Conservation (phyloP, 2,797 vertebrate genomes). For the Prunella strophiata region DNA sequence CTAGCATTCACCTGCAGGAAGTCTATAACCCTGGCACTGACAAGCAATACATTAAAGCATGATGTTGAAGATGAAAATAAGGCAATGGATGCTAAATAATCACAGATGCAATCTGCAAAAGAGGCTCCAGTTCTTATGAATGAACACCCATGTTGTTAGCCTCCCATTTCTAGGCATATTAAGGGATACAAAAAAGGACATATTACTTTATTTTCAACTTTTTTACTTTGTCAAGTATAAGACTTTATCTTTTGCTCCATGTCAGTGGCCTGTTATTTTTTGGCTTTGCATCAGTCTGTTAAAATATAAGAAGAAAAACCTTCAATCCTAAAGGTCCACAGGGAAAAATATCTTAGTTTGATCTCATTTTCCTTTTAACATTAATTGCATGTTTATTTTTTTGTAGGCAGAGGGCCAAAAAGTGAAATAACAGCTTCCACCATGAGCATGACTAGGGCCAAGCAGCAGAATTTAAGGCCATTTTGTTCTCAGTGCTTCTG, state of each 20-base stretch:
- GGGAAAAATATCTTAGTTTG: background rate
- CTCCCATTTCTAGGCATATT: background rate
- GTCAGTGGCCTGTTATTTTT: background rate
- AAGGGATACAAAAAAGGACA: background rate
- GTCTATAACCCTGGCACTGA: background rate
- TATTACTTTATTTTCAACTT: background rate
- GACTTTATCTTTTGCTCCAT: background rate
- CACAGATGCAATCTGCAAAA: background rate
- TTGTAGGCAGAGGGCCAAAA: background rate
- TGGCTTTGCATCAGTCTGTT: background rate
- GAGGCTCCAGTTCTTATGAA: background rate
- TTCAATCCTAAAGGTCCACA: background rate
- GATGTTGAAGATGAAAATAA: background rate
- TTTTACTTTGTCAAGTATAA: background rate
- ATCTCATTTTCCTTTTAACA: constrained; percentile 4
- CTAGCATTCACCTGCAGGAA: background rate
- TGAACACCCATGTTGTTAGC: background rate
- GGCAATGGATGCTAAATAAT: background rate
- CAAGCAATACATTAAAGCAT: background rate
- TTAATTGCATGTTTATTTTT: constrained; percentile 13
- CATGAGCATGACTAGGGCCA: background rate
- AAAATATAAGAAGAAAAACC: background rate
- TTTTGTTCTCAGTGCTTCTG: constrained; percentile 5
- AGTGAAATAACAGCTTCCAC: background rate
- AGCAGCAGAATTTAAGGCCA: background rate